Conservation (phyloP, 1,140 invertebrate species). For the Heliconius melpomene region DNA sequence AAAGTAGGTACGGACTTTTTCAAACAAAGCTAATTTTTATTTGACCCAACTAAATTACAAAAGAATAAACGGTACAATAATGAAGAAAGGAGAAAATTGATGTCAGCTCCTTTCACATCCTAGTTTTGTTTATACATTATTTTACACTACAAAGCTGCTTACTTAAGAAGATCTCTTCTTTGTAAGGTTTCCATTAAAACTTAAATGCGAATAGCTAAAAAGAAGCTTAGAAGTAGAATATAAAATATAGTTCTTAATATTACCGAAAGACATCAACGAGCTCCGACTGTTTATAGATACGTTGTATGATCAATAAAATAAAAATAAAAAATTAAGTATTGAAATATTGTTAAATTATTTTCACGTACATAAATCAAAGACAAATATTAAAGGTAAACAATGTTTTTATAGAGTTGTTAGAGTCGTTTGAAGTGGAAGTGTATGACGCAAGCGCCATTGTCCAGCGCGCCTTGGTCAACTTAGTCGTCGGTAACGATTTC, state of each 20-base stretch:
- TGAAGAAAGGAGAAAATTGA: conserved; percentile 35
- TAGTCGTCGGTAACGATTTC: conserved; percentile 48
- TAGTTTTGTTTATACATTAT: not conserved
- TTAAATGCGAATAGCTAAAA: not conserved
- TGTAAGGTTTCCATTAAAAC: not conserved
- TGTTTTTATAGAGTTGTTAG: conserved; percentile 26
- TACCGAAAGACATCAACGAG: conserved; percentile 38
- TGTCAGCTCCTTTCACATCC: conserved; percentile 37
- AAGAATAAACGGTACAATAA: conserved; percentile 30
- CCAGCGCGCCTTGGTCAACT: conserved; percentile 47
- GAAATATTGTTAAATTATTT: not conserved
- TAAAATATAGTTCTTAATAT: not conserved
- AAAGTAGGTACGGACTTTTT: conserved; percentile 18
- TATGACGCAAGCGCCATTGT: conserved; percentile 59
- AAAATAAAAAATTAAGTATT: not conserved
- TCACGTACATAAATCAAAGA: not conserved
- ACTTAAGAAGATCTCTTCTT: not conserved
- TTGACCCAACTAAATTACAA: conserved; percentile 35
- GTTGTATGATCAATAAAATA: not conserved
- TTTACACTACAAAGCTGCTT: not conserved
- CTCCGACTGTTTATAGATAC: not conserved
- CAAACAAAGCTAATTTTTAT: conserved; percentile 34
- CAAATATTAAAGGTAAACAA: conserved; percentile 32
- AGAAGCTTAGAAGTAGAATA: not conserved
- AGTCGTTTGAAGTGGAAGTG: conserved; percentile 43